phyloP scores from a whole-genome alignment of 2,888 invertebrate genomes.

The Parnassius mnemosyne region DNA sequence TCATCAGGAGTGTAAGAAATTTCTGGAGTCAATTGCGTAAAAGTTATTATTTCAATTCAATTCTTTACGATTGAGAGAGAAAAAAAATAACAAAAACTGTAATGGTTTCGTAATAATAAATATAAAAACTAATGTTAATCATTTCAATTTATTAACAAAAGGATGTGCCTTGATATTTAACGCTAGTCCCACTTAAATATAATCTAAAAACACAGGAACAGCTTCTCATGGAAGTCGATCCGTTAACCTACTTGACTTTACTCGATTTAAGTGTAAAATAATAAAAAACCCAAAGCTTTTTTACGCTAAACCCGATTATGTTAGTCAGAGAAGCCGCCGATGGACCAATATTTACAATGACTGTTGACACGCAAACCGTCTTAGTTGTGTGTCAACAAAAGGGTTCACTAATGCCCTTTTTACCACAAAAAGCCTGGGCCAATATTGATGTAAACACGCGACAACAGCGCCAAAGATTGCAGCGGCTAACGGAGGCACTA shows the following conservation, averaged over 20 bases:
- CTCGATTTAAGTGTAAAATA: constrained; percentile 53
- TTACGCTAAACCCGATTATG: constrained; percentile 60
- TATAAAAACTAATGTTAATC: no score
- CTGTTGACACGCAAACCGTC: constrained; percentile 78
- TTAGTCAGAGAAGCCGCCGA: constrained; percentile 68
- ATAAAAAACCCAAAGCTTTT: constrained; percentile 43
- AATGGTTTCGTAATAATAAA: no score
- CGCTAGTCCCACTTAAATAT: constrained; percentile 1
- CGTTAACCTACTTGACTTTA: constrained; percentile 46
- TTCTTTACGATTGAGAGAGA: no score
- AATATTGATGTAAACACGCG: constrained; percentile 62
- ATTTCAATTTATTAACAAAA: not conserved
- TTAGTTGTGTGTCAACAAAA: constrained; percentile 73
- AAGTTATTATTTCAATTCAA: no score
- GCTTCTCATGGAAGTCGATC: constrained; percentile 45
- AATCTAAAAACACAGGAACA: constrained; percentile 37
- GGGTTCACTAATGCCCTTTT: constrained; percentile 80
- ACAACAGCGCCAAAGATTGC: constrained; percentile 36
- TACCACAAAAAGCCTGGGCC: constrained; percentile 73
- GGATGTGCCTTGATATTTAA: no score
- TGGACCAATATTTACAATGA: constrained; percentile 65
- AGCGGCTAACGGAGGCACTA: constrained; percentile 26
- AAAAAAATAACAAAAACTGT: no score
- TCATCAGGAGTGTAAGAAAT: no score
- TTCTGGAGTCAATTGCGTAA: no score